A percentile compares a stretch with the other conserved stretches of the same genome.
Evolutionary conservation across 2,113 vertebrate genomes (phyloP).

Genomic region (Kryptolebias marmoratus): DNA sequence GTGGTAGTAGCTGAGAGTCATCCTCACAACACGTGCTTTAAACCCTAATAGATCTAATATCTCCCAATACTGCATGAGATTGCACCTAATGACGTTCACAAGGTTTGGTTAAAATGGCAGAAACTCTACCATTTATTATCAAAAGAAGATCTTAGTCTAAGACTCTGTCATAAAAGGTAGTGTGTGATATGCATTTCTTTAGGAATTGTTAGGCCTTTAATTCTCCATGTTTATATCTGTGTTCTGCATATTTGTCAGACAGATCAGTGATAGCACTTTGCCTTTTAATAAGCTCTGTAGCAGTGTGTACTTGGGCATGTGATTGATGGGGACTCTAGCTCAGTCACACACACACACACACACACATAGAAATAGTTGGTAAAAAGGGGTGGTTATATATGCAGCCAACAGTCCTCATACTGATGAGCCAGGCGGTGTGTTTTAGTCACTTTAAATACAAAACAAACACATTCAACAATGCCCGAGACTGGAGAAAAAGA

Average conservation of each 20-base stretch:
- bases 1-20: too few species aligned
- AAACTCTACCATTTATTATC: too few species aligned
- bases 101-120: too few species aligned
- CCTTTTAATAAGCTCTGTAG: slow-evolving; percentile 62
- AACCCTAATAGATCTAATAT: too few species aligned
- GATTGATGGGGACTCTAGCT: slow-evolving; percentile 65
- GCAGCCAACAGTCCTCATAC: slow-evolving; percentile 46
- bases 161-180: too few species aligned
- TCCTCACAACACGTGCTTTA: too few species aligned
- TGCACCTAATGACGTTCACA: too few species aligned
- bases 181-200: too few species aligned
- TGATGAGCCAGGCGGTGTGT: slow-evolving; percentile 52
- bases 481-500: neutral
- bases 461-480: slow-evolving; percentile 1
- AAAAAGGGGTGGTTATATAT: slow-evolving; percentile 44
- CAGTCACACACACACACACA: slow-evolving; percentile 26
- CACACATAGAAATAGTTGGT: slow-evolving; percentile 25
- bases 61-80: too few species aligned
- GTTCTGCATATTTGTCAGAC: slow-evolving; percentile 31
- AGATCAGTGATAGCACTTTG: slow-evolving; percentile 61
- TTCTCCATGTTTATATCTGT: slow-evolving; percentile 5
- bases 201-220: too few species aligned
- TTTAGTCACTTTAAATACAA: slow-evolving; percentile 47
- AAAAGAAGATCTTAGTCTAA: too few species aligned
- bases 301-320: slow-evolving; percentile 47